These are phyloP conservation scores for Thereva nobilitata DNA, from an alignment of 2,888 invertebrate genomes.

Conservation along the genomic window DNA sequence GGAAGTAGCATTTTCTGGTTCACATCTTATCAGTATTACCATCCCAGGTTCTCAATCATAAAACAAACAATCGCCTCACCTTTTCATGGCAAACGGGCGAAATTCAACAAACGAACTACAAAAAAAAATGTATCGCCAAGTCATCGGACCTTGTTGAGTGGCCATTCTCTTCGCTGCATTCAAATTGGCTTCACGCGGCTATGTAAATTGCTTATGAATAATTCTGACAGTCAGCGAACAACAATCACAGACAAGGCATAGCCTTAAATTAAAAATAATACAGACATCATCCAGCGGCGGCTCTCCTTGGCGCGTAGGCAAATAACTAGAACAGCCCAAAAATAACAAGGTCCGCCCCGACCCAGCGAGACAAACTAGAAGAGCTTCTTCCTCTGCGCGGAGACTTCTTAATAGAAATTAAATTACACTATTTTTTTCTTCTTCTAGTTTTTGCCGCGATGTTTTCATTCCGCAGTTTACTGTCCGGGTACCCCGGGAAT, in stretches of 20 bases:
- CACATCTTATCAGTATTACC: conserved; percentile 26
- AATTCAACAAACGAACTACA: too few species aligned
- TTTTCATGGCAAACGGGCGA: conserved; percentile 3
- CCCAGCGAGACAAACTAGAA: too few species aligned
- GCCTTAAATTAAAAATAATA: conserved; percentile 41
- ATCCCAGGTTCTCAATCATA: conserved; percentile 36
- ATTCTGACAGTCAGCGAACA: conserved; percentile 40
- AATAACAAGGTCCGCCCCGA: conserved; percentile 12
- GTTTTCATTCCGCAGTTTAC: too few species aligned
- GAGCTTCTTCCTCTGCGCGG: too few species aligned
- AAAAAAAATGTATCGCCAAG: conserved; percentile 23
- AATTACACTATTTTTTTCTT: conserved; percentile 26
- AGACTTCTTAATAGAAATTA: conserved; percentile 19
- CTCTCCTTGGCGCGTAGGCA: too few species aligned
- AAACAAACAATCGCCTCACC: conserved; percentile 38
- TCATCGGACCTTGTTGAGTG: conserved; percentile 32
- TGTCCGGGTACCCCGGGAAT: conserved; percentile 19
- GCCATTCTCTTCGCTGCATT: conserved; percentile 20
- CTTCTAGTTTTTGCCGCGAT: conserved; percentile 30
- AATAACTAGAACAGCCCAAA: too few species aligned
- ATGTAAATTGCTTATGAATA: conserved; percentile 42
- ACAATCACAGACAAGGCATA: conserved; percentile 40
- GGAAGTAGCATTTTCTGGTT: conserved; percentile 26
- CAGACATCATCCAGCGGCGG: conserved; percentile 37
- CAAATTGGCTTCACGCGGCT: conserved; percentile 38